Evolutionary conservation across 2,113 vertebrate species (phyloP), one percentile per base, ranked within the genome.

Genomic region (Turnix velox): DNA sequence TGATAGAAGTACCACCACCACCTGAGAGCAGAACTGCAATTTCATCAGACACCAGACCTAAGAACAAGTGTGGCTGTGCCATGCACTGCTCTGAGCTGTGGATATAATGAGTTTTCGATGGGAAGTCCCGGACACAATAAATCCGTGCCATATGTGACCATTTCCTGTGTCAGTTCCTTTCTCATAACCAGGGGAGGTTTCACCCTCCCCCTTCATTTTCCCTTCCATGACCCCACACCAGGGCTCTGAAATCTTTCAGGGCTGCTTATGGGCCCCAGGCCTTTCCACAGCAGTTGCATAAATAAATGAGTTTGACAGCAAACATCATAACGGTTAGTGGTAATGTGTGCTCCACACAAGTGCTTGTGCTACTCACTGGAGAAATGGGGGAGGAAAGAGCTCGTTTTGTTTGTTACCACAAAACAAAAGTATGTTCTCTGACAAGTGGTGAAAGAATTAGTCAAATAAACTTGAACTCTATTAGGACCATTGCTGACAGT

Each of bases 151-250:
- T 98, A 98, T 99, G 98, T 98, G 98, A 98, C 98, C 97, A 97
- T 98, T 99, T 99, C 98, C 98, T 99, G 98, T 98, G 98, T 98
- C 98, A 98, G 97, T 97, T 98, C 97, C 98, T 98, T 98, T 98
- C 98, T 98, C 98, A 98, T 98, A 98, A 98, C 96, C 96, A 98
- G 97, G 80, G 95, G 93, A 97, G 96, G 93, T 91, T 97, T 97
- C 6, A 0, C 54, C 83, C 86, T 94, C 65, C 83, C 93, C 95
- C 93, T 96, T 96, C 69, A 19, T 95, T 93, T 97, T 97, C 96
- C 93, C 97, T 98, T 98, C 97, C 97, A 92, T 98, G 98, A 98
- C 98, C 98, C 97, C 97, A 98, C 98, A 98, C 98, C 97, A 97
- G 97, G 98, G 97, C 98, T 98, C 98, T 97, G 97, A 98, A 98